Base-by-base conservation (phyloP, 2,888 invertebrate species). In the Dicyrtoma fusca region DNA sequence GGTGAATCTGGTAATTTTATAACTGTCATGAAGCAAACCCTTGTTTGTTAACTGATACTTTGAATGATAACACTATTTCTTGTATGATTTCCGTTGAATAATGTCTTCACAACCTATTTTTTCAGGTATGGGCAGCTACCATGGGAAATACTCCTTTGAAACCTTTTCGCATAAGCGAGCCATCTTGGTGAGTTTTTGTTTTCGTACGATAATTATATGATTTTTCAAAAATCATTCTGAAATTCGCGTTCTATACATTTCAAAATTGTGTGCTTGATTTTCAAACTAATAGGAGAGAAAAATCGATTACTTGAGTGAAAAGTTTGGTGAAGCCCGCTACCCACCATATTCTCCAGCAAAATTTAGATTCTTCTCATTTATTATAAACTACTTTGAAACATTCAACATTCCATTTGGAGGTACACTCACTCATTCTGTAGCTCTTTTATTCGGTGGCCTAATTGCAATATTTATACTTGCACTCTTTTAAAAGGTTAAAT, bases 81-180 rank as follows among this genome's bases (percentile, higher is more conserved):
- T 55, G 21, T 55, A 19, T 6, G 55, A 17, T 3, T 34, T 5
- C 8, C 34, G 34, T 34, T 8, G 3, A 34, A 34, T 34, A 34
- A 53, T 6, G 21, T 11, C 17, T 17, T 53, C n/a, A 1, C 17
- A 53, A 53, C 19, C 19, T 34, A 34, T 34, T 34, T 34, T 57
- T 57, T 21, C 26, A 61, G 61, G 66, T 49, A 71, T 71, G 70
- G 70, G 70, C 17, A 42, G 25, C 21, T 71, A 51, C 85, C 97
- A 97, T 84, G 99, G 98, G 72, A 91, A 91, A 84, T 87, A 88
- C 79, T 90, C 92, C 0, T 98, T 93, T 82, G 94, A 97, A 80
- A 94, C 95, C 0, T 99, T 99, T 85, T 91, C 92, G 0, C 98
- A 99, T 84, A 90, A 91, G 82, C 95, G 96, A 84, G 81, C 85